A percentile compares a stretch with the other conserved stretches of the same genome.
Conservation (phyloP, 2,797 vertebrate species). For the Enteromius fasciolatus region DNA sequence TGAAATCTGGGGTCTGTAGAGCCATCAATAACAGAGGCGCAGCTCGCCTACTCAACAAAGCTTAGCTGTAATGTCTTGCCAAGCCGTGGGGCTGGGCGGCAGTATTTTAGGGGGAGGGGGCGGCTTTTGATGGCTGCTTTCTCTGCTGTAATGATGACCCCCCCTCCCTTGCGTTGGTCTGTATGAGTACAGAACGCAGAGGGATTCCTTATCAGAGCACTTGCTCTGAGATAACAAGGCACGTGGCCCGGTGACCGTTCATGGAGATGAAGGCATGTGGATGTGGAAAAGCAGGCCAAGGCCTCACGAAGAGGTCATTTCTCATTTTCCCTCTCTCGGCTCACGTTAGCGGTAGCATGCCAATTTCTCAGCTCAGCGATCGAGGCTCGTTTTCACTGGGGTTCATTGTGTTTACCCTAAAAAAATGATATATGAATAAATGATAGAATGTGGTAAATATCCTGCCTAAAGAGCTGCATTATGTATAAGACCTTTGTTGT, state of each 20-base stretch:
- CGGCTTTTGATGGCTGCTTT: slow-evolving; percentile 63
- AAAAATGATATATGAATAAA: slow-evolving; percentile 4
- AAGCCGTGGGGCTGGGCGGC: slow-evolving; percentile 61
- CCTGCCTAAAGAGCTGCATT: slow-evolving; percentile 54
- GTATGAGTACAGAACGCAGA: slow-evolving; percentile 68
- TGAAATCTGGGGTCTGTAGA: slow-evolving; percentile 69
- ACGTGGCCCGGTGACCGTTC: slow-evolving; percentile 64
- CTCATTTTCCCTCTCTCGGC: slow-evolving; percentile 15
- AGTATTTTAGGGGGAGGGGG: slow-evolving; percentile 35
- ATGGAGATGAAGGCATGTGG: slow-evolving; percentile 54
- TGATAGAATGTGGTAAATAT: background rate
- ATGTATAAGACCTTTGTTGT: slow-evolving; percentile 55
- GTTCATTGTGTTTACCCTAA: slow-evolving; percentile 15
- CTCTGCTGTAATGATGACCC: slow-evolving; percentile 70
- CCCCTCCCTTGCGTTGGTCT: slow-evolving; percentile 58
- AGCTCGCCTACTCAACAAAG: slow-evolving; percentile 56
- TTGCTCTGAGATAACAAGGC: slow-evolving; percentile 81
- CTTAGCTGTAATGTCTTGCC: slow-evolving; percentile 61
- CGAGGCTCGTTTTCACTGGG: background rate
- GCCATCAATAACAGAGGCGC: slow-evolving; percentile 66
- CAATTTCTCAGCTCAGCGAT: background rate
- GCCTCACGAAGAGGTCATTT: slow-evolving; percentile 47
- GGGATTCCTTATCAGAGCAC: slow-evolving; percentile 78
- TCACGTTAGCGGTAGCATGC: background rate
- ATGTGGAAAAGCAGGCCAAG: slow-evolving; percentile 52